Base-by-base conservation (phyloP, 2,797 vertebrate genomes). In the Gymnocypris eckloni region DNA sequence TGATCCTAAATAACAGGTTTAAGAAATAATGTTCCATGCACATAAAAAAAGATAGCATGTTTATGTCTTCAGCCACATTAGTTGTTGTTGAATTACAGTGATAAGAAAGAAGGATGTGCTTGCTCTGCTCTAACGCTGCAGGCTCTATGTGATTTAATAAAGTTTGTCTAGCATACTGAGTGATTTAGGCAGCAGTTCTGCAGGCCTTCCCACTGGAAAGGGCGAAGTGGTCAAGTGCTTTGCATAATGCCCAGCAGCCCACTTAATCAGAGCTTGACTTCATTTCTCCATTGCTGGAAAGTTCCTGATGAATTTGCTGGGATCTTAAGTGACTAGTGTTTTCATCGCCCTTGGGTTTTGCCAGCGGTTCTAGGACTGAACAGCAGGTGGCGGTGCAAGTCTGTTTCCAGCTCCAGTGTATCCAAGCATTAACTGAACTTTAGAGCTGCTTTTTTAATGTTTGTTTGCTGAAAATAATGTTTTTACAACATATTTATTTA, bases 251-350 rank as follows among this genome's bases (percentile, higher is more conserved):
- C 48, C 48, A 52, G 72, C 72, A 52, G 48, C 25, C 20, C 50
- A 39, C 76, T 78, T 78, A 41, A 78, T 78, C 54, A 59, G 76
- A 59, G 76, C 76, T 28, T 39, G 76, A 41, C 37, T 78, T 41
- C 1, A 77, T 77, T 56, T 59, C 76, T 41, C 20, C 13, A 41
- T 59, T 25, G 37, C 76, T 78, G 76, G 76, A 59, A 59, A 41
- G 18, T 41, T 78, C 52, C 52, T 78, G 54, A 78, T 59, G 13
- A 78, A 25, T 59, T 25, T 78, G 54, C 76, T n/a, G 22, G 61
- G 76, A 61, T 78, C 52, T 15, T 78, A 22, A n/a, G 13, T 78
- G 54, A n/a, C 37, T 16, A 10, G 37, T 41, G 76, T 59, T 25
- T 61, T 78, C 28, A 41, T 59, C 25, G n/a, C n/a, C 39, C 5